Conservation (phyloP, 2,888 invertebrate genomes). For the Xestia ashworthii region DNA sequence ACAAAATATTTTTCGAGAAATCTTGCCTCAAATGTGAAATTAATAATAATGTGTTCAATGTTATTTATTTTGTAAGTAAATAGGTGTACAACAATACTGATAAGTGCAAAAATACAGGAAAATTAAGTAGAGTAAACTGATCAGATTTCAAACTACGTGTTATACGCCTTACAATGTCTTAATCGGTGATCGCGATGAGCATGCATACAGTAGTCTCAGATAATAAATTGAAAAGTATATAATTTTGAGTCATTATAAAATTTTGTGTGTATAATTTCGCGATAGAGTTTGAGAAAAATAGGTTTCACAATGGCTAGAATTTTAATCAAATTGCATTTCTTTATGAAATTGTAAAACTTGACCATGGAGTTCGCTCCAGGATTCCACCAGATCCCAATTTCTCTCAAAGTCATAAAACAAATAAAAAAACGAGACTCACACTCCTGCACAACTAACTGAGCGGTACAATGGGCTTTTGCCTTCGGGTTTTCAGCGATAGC, state of each 20-base stretch:
- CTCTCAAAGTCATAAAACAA: conserved; percentile 36
- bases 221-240: neutral
- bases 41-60: conserved; percentile 22
- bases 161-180: conserved; percentile 88
- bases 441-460: conserved; percentile 96
- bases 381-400: conserved; percentile 18
- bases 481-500: conserved; percentile 95
- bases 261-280: conserved; percentile 1
- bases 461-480: conserved; percentile 96
- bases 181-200: conserved; percentile 83
- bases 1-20: neutral
- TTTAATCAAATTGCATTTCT: neutral
- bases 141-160: conserved; percentile 79
- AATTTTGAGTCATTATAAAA: conserved; percentile 10
- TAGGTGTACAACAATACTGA: conserved; percentile 62
- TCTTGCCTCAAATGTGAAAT: conserved; percentile 59
- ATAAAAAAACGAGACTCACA: conserved; percentile 90
- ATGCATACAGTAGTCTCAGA: conserved; percentile 73
- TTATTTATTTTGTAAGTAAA: conserved; percentile 60
- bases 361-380: neutral
- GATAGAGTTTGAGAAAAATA: conserved; percentile 27
- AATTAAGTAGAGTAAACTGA: conserved; percentile 75
- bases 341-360: too few relatives aligned
- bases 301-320: neutral
- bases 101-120: conserved; percentile 82